These are phyloP conservation scores for Arion vulgaris DNA, from an alignment of 1,140 invertebrate species.

Conservation along the genomic window DNA sequence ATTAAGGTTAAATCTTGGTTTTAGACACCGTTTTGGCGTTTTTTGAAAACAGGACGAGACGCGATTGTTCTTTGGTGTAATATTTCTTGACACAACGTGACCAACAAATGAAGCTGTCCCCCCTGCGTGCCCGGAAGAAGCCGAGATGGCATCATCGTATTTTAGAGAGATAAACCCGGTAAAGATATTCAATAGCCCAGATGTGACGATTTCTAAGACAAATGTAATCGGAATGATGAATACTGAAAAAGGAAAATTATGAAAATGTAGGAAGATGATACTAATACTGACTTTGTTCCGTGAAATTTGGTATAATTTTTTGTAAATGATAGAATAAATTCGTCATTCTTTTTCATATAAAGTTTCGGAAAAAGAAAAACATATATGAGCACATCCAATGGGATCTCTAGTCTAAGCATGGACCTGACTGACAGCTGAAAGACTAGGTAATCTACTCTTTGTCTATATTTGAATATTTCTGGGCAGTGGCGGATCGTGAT, in stretches of 20 bases:
- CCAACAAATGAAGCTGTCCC: slow-evolving; percentile 8
- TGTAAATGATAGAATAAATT: neutral
- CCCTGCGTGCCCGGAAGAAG: slow-evolving; percentile 13
- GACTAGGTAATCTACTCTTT: neutral
- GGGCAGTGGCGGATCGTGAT: no score
- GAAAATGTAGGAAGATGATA: slow-evolving; percentile 6
- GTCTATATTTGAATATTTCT: neutral
- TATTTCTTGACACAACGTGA: slow-evolving; percentile 25
- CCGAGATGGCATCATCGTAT: slow-evolving; percentile 16
- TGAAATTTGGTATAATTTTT: neutral
- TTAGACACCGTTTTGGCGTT: slow-evolving; percentile 26
- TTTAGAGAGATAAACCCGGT: slow-evolving; percentile 19
- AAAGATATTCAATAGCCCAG: slow-evolving; percentile 26
- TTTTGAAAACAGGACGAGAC: neutral
- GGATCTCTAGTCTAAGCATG: neutral
- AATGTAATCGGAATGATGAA: neutral
- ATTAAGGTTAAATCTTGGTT: slow-evolving; percentile 14
- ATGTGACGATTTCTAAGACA: slow-evolving; percentile 24
- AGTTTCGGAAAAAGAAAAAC: neutral
- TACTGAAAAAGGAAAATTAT: neutral
- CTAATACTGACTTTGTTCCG: slow-evolving; percentile 16
- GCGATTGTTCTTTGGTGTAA: slow-evolving; percentile 1
- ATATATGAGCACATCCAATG: neutral
- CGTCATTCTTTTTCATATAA: neutral
- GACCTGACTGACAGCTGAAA: neutral